phyloP scores from a whole-genome alignment of 2,888 invertebrate species.

The Neuroscelio doddi region DNA sequence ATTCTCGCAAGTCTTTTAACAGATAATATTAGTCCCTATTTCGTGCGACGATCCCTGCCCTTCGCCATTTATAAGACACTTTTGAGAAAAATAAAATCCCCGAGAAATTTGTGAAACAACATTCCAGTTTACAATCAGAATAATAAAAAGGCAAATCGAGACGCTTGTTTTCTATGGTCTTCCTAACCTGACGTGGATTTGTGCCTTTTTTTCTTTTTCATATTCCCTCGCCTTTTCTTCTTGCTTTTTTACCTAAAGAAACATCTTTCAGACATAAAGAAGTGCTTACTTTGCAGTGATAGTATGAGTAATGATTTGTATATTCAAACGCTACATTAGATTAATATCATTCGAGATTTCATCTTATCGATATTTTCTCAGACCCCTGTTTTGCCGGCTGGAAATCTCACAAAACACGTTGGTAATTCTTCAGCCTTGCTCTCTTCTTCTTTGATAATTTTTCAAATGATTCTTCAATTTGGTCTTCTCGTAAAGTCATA shows the following conservation, averaged over 20 bases:
- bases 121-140: constrained; percentile 32
- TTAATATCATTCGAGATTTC: not conserved
- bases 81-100: constrained; percentile 28
- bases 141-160: constrained; percentile 21
- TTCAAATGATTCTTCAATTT: not conserved
- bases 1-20: not conserved
- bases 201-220: too few relatives aligned
- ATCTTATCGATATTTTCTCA: constrained; percentile 2
- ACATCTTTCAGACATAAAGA: too few relatives aligned
- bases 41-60: constrained; percentile 15
- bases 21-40: not conserved
- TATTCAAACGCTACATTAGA: not conserved
- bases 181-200: too few relatives aligned
- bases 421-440: not conserved
- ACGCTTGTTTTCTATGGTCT: not conserved
- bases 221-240: too few relatives aligned
- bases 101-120: constrained; percentile 18
- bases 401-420: not conserved
- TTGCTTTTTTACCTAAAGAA: too few relatives aligned
- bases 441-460: not conserved
- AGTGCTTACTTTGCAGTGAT: too few relatives aligned
- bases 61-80: constrained; percentile 29
- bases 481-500: too few relatives aligned
- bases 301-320: not conserved
- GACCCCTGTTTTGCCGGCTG: not conserved